phyloP scores from a whole-genome alignment of 1,140 invertebrate species.

The Brachystomella parvula region DNA sequence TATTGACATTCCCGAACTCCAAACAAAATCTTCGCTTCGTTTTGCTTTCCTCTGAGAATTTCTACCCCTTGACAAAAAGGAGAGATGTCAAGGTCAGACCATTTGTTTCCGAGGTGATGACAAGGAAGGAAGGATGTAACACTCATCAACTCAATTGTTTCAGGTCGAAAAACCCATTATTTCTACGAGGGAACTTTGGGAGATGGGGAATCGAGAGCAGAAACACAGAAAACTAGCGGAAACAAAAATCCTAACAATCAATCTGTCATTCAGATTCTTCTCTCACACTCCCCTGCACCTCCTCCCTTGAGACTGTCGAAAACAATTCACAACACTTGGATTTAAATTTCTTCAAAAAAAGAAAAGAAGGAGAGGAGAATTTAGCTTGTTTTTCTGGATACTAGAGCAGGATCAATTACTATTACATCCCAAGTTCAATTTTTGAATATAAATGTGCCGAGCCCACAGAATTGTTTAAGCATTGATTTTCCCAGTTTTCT shows the following conservation, averaged over 20 bases:
- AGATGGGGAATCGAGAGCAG: background rate
- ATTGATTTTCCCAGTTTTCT: too few species aligned
- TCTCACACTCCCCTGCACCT: background rate
- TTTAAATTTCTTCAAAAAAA: conserved; percentile 5
- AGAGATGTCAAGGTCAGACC: background rate
- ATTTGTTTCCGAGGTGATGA: conserved; percentile 11
- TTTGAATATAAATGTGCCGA: too few species aligned
- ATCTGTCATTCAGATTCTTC: background rate
- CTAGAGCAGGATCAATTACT: too few species aligned
- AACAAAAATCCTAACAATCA: background rate
- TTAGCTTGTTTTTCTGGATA: too few species aligned
- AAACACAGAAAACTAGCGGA: background rate
- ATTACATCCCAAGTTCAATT: too few species aligned
- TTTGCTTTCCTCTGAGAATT: background rate
- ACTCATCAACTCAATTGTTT: conserved; percentile 27
- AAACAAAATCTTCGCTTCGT: background rate
- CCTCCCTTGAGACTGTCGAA: too few species aligned
- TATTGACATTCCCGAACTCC: background rate
- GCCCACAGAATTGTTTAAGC: too few species aligned
- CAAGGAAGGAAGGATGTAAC: conserved; percentile 12
- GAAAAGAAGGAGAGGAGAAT: background rate
- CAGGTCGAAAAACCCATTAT: conserved; percentile 21
- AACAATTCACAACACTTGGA: conserved; percentile 11
- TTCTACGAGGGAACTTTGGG: background rate
- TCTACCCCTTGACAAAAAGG: background rate